Base-by-base conservation (phyloP, 2,113 vertebrate genomes). In the Epinephelus fuscoguttatus region DNA sequence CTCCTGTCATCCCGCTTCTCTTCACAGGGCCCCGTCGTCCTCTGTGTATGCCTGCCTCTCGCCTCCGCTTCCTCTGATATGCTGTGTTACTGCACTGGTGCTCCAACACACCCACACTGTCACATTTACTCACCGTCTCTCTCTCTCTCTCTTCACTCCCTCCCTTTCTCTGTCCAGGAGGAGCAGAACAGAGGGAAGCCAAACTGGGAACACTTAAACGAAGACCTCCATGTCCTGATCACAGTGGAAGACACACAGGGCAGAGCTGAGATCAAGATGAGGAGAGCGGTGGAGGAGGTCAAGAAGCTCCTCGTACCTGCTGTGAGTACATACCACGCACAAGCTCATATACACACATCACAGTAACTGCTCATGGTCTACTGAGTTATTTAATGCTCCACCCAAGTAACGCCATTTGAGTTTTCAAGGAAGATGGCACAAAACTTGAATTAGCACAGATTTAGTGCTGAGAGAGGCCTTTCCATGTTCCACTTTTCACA, bases 251-350 rank as follows among this genome's bases (percentile, higher is more conserved):
- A 96, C 90, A 96, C 96, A 0, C 96, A 96, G 92, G 86, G 92
- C 78, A 91, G 96, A 86, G 96, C 96, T 1, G 96, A 96, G 91
- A 92, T 96, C 89, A 96, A 96, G 92, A 96, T 96, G 94, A 94
- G 93, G 83, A 95, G 96, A 94, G 96, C 96, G 0, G 94, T 96
- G 78, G 95, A 96, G 87, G 96, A 96, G 90, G 96, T 96, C 80
- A 96, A 96, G 93, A 96, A 96, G 92, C 95, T 96, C n/a, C 95
- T 96, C 69, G 96, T 96, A 80, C 96, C 96, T 45, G 96, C 96
- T 74, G 96, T 96, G 85, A 96, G 96, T 95, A 91, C 78, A 66
- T 23, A 55, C 33, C 49, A 18, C n/a, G 18, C 55, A 75, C 55
- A 66, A 33, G 10, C 3, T 42, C 6, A 42, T 45, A 30, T 11